Percentiles rank a stretch among this genome's conserved stretches.
phyloP scores from a whole-genome alignment of 2,113 vertebrate genomes.

The Kobus ellipsiprymnus region DNA sequence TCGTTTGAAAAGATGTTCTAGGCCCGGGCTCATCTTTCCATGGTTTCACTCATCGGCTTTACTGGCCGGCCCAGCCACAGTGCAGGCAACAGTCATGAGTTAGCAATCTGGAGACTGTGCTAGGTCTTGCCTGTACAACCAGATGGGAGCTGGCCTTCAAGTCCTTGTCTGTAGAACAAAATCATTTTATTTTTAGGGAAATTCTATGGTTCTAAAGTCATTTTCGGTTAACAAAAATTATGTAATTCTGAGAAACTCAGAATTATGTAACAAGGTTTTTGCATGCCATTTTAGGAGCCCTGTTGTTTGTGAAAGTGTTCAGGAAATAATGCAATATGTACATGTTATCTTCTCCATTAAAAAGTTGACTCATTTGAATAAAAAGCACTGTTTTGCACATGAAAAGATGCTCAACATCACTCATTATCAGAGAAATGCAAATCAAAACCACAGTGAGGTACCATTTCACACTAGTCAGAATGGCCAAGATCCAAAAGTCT shows the following conservation, averaged over 20 bases:
- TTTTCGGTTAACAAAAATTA: background rate
- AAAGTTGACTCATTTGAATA: background rate
- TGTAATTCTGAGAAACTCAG: background rate
- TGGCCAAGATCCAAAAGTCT: no score
- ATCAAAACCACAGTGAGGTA: no score
- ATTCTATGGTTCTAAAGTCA: background rate
- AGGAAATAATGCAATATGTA: rapidly evolving
- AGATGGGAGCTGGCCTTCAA: no score
- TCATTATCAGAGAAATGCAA: no score
- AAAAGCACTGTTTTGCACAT: background rate
- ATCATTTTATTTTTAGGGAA: background rate
- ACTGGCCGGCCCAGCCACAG: rapidly evolving
- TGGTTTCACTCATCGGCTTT: background rate
- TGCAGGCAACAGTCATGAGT: rapidly evolving
- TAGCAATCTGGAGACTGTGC: no score
- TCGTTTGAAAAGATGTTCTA: rapidly evolving
- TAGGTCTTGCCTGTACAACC: rapidly evolving
- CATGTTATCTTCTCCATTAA: background rate
- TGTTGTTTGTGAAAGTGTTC: background rate
- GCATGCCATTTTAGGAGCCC: background rate
- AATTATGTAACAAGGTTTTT: background rate
- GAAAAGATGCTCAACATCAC: no score
- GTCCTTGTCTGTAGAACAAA: background rate
- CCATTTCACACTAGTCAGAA: no score
- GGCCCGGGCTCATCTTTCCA: background rate